phyloP scores from a whole-genome alignment of 2,888 invertebrate species.

The Clunio marinus region DNA sequence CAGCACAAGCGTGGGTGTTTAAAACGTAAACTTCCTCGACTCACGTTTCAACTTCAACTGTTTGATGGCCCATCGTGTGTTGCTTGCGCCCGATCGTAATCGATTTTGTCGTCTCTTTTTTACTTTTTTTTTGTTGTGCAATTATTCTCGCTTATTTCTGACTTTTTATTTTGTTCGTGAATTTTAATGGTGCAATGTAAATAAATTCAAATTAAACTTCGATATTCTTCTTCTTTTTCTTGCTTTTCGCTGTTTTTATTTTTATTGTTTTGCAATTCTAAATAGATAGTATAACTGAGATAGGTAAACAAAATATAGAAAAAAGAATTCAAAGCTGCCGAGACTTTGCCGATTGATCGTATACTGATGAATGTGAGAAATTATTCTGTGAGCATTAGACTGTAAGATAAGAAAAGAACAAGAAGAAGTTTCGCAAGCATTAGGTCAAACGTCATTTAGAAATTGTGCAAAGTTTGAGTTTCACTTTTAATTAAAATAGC shows the following conservation, averaged over 20 bases:
- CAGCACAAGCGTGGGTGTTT: constrained; percentile 4
- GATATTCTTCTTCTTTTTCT: too few species aligned
- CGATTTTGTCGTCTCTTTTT: constrained; percentile 31
- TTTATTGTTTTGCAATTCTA: constrained; percentile 19
- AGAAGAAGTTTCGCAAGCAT: background rate
- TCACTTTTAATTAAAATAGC: too few species aligned
- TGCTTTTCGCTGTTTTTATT: too few species aligned
- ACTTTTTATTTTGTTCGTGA: constrained; percentile 12
- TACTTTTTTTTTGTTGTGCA: background rate
- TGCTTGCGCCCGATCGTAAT: constrained; percentile 27
- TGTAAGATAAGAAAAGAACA: background rate
- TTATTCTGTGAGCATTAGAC: too few species aligned
- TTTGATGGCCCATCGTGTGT: constrained; percentile 37
- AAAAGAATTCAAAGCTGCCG: background rate
- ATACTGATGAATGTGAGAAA: constrained; percentile 8
- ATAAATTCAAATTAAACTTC: constrained; percentile 18
- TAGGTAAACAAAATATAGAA: background rate
- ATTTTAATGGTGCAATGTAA: constrained; percentile 27
- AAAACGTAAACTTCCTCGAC: constrained; percentile 30
- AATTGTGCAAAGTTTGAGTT: background rate
- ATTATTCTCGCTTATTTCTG: constrained; percentile 7
- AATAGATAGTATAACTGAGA: background rate
- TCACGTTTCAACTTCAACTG: constrained; percentile 39
- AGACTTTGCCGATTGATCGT: background rate
- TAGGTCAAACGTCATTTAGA: background rate